Evolutionary conservation across 2,888 invertebrate species (phyloP).

Genomic region (Euspilapteryx auroguttella): DNA sequence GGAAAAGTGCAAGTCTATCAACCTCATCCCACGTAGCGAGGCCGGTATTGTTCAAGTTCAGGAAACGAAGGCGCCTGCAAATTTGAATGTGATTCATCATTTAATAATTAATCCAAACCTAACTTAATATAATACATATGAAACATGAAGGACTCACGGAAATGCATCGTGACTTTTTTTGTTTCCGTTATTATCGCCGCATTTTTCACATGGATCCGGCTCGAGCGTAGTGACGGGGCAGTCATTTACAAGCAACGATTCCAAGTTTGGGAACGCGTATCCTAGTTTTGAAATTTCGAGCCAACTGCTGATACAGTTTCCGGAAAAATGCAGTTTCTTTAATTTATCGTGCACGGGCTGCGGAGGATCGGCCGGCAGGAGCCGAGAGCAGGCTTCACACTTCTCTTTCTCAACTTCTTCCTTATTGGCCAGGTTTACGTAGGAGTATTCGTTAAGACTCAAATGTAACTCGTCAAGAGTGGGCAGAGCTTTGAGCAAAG

Average conservation of each 20-base stretch:
- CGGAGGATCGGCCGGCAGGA: slow-evolving; percentile 24
- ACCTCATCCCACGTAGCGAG: slow-evolving; percentile 88
- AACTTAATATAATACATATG: no score
- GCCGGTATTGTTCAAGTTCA: slow-evolving; percentile 84
- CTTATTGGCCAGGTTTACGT: slow-evolving; percentile 67
- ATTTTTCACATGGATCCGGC: slow-evolving; percentile 64
- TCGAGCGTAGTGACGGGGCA: slow-evolving; percentile 72
- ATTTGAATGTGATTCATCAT: no score
- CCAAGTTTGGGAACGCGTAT: slow-evolving; percentile 81
- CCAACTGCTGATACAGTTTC: slow-evolving; percentile 86
- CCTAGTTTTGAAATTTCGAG: slow-evolving; percentile 82
- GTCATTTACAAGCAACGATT: slow-evolving; percentile 83
- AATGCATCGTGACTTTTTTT: slow-evolving; percentile 66
- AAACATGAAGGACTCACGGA: slow-evolving; percentile 52
- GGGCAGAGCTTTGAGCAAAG: slow-evolving; percentile 74
- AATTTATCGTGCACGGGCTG: slow-evolving; percentile 66
- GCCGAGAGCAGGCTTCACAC: slow-evolving; percentile 40
- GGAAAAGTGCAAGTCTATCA: slow-evolving; percentile 82
- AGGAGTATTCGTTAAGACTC: slow-evolving; percentile 85
- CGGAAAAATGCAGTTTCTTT: slow-evolving; percentile 83
- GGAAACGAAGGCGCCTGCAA: slow-evolving; percentile 70
- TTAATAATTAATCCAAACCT: no score
- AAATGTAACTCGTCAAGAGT: slow-evolving; percentile 89
- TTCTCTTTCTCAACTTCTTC: slow-evolving; percentile 32
- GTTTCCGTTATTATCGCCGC: slow-evolving; percentile 41